These are phyloP conservation scores for Drosophila sulfurigaster DNA, from an alignment of 1,140 invertebrate species.

Conservation along the genomic window DNA sequence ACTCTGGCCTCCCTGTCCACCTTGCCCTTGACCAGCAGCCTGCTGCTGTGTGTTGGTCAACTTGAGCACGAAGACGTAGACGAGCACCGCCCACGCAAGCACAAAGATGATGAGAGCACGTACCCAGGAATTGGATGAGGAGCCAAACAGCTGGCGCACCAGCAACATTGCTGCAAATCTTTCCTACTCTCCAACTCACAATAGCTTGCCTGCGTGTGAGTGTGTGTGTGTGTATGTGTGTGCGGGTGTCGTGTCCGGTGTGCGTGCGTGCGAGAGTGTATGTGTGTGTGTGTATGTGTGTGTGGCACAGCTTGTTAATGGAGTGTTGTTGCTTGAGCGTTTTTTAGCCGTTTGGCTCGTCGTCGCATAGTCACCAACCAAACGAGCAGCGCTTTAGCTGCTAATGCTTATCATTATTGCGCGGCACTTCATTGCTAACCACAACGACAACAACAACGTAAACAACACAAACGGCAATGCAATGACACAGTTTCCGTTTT, in stretches of 20 bases:
- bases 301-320: constrained; percentile 34
- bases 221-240: not conserved
- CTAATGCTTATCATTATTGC: constrained; percentile 17
- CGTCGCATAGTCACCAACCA: constrained; percentile 37
- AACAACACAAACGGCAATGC: constrained; percentile 13
- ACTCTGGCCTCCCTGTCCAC: not conserved
- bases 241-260: not conserved
- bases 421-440: constrained; percentile 28
- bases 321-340: constrained; percentile 25
- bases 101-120: constrained; percentile 80
- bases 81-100: constrained; percentile 79
- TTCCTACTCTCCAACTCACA: not conserved
- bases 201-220: not conserved
- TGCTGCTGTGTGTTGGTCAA: constrained; percentile 65
- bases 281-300: not conserved
- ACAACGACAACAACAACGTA: not conserved
- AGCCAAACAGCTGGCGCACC: constrained; percentile 79
- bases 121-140: constrained; percentile 80
- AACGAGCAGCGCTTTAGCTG: constrained; percentile 38
- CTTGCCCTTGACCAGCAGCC: not conserved
- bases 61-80: constrained; percentile 82
- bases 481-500: constrained; percentile 23
- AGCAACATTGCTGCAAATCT: constrained; percentile 67
- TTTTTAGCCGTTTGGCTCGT: constrained; percentile 23
- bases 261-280: constrained; percentile 2